Percentiles rank a stretch among this genome's conserved stretches.
Evolutionary conservation across 1,140 invertebrate genomes (phyloP).

Genomic region (Rhopalosiphum padi): DNA sequence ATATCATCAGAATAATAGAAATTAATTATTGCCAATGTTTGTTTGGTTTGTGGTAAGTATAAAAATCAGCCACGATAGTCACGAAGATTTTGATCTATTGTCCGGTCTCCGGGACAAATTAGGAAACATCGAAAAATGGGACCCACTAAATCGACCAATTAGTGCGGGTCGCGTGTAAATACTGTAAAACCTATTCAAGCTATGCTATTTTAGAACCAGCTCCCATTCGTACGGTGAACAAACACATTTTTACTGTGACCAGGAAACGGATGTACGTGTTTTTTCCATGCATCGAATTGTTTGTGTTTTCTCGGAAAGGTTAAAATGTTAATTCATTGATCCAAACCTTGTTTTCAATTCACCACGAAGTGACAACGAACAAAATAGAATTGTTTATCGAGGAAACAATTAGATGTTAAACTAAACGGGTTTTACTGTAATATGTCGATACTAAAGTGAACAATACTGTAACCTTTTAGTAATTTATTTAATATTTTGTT

Average conservation of each 20-base stretch:
- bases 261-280: background rate
- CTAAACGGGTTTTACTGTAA: background rate
- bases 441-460: background rate
- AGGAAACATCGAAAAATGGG: background rate
- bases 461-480: conserved; percentile 8
- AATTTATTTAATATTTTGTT: conserved; percentile 26
- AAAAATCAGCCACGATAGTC: background rate
- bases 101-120: background rate
- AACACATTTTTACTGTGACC: background rate
- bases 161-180: conserved; percentile 29
- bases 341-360: background rate
- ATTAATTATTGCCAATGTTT: background rate
- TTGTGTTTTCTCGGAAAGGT: background rate
- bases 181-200: conserved; percentile 33
- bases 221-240: background rate
- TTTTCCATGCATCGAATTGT: background rate
- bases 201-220: background rate
- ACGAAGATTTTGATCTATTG: background rate
- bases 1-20: background rate
- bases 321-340: conserved; percentile 23
- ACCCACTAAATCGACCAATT: conserved; percentile 41
- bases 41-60: background rate
- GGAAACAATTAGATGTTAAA: conserved; percentile 17
- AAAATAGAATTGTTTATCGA: conserved; percentile 15
- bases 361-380: background rate